Evolutionary conservation across 2,888 invertebrate genomes (phyloP), one percentile per base, ranked within the genome.

Genomic region (Dermolepida albohirtum): DNA sequence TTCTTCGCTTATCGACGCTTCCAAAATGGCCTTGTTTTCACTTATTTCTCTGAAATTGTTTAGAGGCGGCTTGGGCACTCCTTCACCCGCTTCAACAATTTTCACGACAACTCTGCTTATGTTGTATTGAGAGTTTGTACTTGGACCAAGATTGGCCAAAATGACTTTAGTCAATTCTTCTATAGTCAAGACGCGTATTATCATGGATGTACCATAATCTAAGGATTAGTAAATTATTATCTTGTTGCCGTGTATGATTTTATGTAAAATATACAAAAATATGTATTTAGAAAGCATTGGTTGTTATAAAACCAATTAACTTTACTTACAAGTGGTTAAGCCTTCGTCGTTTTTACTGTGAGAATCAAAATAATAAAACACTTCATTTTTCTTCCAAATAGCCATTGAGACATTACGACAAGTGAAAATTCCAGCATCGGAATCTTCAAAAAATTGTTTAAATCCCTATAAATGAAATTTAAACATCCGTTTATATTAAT

Each of bases 331-430:
- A 51, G 76, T 74, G 0, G 70, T 49, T 12, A 82, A 73, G 76
- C 90, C 90, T 16, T 85, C 82, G 10, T 87, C 86, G 71, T 88
- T 86, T 63, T 88, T 87, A 0, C 86, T 85, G 16, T 88, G 87
- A 0, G 89, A 88, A 73, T 90, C 89, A 57, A 87, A 89, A 75
- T 87, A 83, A 68, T 81, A 84, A 52, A 83, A 83, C 1, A 83
- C 76, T 0, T 85, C 84, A 0, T 84, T 80, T 0, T 83, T 79
- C 64, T 81, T 84, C 88, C 89, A 89, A 1, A 90, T 80, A 0
- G 86, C 88, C 0, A 86, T 78, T 0, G 89, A 87, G 0, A 83
- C 83, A 0, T 86, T 86, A 4, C 88, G 83, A 0, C 87, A 85
- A 0, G 88, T 89, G 29, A 90, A 78, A 5, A 90, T 84, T 0